Evolutionary conservation across 1,140 invertebrate species (phyloP).

Genomic region (Stenopsyche tienmushanensis): DNA sequence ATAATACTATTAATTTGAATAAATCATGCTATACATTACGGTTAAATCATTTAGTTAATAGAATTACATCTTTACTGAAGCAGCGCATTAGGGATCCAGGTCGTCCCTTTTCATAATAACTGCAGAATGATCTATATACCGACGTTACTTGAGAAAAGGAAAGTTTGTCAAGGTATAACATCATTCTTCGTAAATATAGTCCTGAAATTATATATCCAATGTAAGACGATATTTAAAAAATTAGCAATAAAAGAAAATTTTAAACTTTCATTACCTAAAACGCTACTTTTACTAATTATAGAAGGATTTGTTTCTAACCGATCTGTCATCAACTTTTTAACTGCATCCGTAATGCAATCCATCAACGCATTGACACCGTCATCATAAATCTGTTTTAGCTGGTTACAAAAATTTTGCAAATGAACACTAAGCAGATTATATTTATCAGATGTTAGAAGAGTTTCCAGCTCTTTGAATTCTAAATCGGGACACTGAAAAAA

Average conservation of each 20-base stretch:
- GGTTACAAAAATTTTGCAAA: conserved; percentile 54
- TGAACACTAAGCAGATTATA: conserved; percentile 54
- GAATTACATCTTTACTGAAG: conserved; percentile 52
- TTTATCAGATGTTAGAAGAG: conserved; percentile 51
- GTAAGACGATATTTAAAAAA: background rate
- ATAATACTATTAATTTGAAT: background rate
- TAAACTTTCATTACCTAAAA: conserved; percentile 46
- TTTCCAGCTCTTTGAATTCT: conserved; percentile 55
- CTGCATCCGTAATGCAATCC: conserved; percentile 53
- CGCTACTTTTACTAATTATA: conserved; percentile 53
- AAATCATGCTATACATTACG: background rate
- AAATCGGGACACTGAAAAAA: conserved; percentile 52
- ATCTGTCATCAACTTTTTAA: conserved; percentile 53
- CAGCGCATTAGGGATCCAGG: conserved; percentile 52
- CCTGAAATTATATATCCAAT: conserved; percentile 44
- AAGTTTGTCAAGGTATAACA: conserved; percentile 78
- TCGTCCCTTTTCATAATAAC: conserved; percentile 61
- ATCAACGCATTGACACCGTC: conserved; percentile 54
- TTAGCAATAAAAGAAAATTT: background rate
- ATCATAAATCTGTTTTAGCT: conserved; percentile 52
- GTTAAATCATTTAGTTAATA: background rate
- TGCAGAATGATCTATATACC: conserved; percentile 66
- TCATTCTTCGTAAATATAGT: conserved; percentile 76
- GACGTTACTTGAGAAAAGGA: conserved; percentile 76
- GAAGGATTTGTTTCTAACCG: conserved; percentile 44